Percentiles rank a stretch among this genome's conserved stretches.
phyloP scores from a whole-genome alignment of 2,888 invertebrate genomes.

The Zelleria hepariella region DNA sequence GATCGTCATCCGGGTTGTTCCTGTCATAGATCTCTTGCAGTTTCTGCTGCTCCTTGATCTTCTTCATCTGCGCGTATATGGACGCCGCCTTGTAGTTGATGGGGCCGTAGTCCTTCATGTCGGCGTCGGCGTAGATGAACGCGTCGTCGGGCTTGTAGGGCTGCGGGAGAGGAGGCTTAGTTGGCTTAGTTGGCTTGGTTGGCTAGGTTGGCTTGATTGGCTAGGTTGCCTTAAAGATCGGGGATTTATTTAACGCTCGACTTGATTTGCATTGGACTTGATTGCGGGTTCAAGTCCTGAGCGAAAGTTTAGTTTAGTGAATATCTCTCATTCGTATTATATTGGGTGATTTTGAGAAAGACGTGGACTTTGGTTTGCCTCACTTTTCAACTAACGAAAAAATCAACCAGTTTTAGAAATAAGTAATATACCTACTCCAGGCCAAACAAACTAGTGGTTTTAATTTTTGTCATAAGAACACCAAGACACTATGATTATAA shows the following conservation, averaged over 20 bases:
- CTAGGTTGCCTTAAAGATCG: background rate
- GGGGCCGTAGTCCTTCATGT: constrained; percentile 90
- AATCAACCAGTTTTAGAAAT: background rate
- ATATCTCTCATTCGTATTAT: no score
- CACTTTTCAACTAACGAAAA: no score
- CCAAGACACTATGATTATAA: no score
- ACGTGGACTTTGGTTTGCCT: no score
- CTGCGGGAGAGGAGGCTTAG: constrained; percentile 71
- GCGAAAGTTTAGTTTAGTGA: no score
- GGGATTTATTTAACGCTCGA: constrained; percentile 4
- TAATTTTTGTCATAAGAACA: no score
- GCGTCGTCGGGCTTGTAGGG: constrained; percentile 85
- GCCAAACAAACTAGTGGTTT: background rate
- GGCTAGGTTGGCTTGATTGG: background rate
- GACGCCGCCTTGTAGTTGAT: constrained; percentile 94
- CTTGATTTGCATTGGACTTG: background rate
- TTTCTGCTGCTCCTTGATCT: constrained; percentile 69
- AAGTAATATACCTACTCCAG: background rate
- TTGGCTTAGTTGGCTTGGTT: no score
- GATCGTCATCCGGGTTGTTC: constrained; percentile 45
- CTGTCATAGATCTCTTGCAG: constrained; percentile 59
- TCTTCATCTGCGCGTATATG: constrained; percentile 82
- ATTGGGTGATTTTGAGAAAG: no score
- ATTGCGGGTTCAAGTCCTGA: no score
- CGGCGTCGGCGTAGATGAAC: constrained; percentile 91